Percentiles rank a stretch among this genome's conserved stretches.
Conservation (phyloP, 2,888 invertebrate genomes). For the Carcina quercana region DNA sequence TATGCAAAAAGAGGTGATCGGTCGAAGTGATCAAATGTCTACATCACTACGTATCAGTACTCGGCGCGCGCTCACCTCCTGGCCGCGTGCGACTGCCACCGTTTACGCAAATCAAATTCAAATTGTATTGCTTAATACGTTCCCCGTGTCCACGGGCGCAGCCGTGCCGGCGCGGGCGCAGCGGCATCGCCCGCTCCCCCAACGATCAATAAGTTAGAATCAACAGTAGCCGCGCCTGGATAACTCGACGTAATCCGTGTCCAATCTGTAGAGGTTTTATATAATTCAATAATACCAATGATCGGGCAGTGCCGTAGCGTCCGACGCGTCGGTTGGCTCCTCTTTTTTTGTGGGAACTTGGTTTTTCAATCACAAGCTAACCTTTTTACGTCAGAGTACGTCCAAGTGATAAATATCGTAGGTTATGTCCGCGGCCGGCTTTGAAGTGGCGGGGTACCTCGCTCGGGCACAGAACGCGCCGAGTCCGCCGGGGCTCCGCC, state of each 20-base stretch:
- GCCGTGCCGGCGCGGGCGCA: constrained; percentile 13
- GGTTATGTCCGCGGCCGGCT: constrained; percentile 55
- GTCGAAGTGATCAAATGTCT: no score
- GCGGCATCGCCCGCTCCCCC: constrained; percentile 14
- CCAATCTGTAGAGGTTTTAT: constrained; percentile 50
- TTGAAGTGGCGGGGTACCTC: constrained; percentile 11
- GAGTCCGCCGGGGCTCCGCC: no score
- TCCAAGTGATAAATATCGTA: constrained; percentile 60
- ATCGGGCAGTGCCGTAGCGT: constrained; percentile 26
- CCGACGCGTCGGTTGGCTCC: constrained; percentile 16
- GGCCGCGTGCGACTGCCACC: no score
- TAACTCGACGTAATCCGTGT: constrained; percentile 57
- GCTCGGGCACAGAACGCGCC: constrained; percentile 1
- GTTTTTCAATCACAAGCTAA: constrained; percentile 60
- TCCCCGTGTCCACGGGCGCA: constrained; percentile 12
- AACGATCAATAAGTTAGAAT: constrained; percentile 61
- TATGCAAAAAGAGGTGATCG: no score
- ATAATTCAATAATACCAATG: constrained; percentile 58
- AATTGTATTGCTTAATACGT: constrained; percentile 38
- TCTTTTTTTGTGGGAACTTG: constrained; percentile 59
- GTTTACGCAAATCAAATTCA: constrained; percentile 54
- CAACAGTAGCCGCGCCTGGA: constrained; percentile 60
- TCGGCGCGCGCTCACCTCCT: no score
- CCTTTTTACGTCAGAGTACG: constrained; percentile 53
- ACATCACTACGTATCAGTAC: no score